These are phyloP conservation scores for Spisula subtruncata DNA, from an alignment of 2,888 invertebrate genomes.

Conservation along the genomic window DNA sequence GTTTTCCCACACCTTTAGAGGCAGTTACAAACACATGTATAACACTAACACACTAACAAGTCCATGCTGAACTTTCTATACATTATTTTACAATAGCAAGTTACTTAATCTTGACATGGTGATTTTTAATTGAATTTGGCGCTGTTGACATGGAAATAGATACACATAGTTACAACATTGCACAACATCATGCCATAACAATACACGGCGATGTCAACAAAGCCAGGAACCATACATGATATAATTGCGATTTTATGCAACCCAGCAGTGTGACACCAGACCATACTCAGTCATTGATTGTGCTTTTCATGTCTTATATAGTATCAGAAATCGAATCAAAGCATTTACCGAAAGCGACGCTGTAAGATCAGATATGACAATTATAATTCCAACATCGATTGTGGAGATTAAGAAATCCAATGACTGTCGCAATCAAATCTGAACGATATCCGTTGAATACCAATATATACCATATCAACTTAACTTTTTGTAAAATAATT, in stretches of 20 bases:
- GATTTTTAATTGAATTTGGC: background rate
- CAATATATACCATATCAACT: conserved; percentile 2
- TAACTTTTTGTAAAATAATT: background rate
- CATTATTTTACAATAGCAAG: too few species aligned
- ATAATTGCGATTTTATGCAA: background rate
- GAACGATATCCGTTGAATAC: background rate
- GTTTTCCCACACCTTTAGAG: background rate
- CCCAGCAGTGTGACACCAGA: background rate
- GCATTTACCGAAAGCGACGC: background rate
- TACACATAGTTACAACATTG: background rate
- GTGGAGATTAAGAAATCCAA: background rate
- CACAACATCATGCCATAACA: background rate
- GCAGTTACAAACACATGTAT: background rate
- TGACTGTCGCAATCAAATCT: background rate
- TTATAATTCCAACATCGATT: conserved; percentile 5
- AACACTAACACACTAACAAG: too few species aligned
- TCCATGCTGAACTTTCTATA: too few species aligned
- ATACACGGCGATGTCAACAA: background rate
- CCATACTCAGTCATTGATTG: background rate
- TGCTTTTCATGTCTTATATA: background rate
- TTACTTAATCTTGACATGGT: too few species aligned
- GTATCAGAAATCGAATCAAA: background rate
- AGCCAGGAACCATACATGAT: background rate
- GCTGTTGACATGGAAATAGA: background rate
- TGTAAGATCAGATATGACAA: background rate